Base-by-base conservation (phyloP, 2,888 invertebrate genomes). In the Cryptophagus acutangulus region DNA sequence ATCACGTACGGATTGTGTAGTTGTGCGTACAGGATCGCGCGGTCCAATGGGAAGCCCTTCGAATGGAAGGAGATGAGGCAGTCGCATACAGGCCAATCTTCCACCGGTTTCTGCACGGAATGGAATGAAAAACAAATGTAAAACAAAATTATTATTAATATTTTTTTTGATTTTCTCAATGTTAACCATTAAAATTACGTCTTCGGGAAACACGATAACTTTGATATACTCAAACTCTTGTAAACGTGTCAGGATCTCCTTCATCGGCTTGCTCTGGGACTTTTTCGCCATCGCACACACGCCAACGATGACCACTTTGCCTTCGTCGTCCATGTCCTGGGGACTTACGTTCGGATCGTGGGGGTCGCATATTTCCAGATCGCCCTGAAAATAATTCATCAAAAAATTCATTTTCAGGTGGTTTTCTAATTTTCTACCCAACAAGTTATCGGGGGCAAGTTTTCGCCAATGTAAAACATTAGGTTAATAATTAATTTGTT, bases 241-340 rank as follows among this genome's bases (percentile, higher is more conserved):
- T 42, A 99, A 80, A 24, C 97, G 78, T 1, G 89, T 91, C 41
- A 99, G 79, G 59, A 99, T 99, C 72, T 97, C 97, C 65, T 89
- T 89, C 99, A 99, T 99, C 9, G 99, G 99, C 71, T 96, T 97
- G 51, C 96, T 95, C 66, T 93, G 90, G 24, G 96, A 94, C 72
- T 99, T 99, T 73, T 99, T 97, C 63, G 91, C 88, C 99, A 99
- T 99, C 54, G 99, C 97, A 76, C 99, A 99, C 44, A 99, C 87
- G 48, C 99, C 99, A 59, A 99, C 94, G 66, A 94, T 79, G 58
- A 99, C 93, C 65, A 94, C 90, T 70, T 91, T 91, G 59, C 85
- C 86, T 51, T 74, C 75, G 33, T 74, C 74, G 46, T 74, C 75
- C 65, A 71, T 59, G 46, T 72, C 74, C 51, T 67, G 67, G 44